Evolutionary conservation across 2,888 invertebrate genomes (phyloP).

Genomic region (Microdon myrmicae): DNA sequence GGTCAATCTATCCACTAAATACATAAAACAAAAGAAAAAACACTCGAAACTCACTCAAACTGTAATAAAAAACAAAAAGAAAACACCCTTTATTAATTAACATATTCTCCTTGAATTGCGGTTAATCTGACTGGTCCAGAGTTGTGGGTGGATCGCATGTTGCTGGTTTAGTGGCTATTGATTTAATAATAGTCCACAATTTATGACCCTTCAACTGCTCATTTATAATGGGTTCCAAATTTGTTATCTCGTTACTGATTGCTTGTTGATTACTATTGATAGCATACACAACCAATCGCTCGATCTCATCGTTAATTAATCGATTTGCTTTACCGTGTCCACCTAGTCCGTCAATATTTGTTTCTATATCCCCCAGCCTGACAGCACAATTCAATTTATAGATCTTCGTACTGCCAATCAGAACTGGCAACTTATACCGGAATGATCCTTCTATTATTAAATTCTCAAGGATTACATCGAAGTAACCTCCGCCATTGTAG

Average conservation of each 20-base stretch:
- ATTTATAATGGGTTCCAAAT: conserved; percentile 58
- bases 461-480: conserved; percentile 58
- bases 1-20: too few species aligned
- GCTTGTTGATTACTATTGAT: conserved; percentile 57
- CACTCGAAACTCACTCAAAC: too few species aligned
- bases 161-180: too few species aligned
- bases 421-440: conserved; percentile 61
- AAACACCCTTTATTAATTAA: too few species aligned
- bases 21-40: too few species aligned
- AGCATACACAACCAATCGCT: conserved; percentile 56
- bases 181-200: conserved; percentile 59
- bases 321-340: conserved; percentile 59
- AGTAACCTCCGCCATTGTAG: conserved; percentile 59
- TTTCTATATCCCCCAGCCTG: conserved; percentile 56
- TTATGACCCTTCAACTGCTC: conserved; percentile 58
- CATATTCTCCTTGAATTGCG: too few species aligned
- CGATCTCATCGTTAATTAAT: conserved; percentile 58
- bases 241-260: conserved; percentile 56
- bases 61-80: too few species aligned
- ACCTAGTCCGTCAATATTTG: conserved; percentile 60
- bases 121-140: too few species aligned
- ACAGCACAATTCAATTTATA: conserved; percentile 59
- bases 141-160: too few species aligned
- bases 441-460: conserved; percentile 59
- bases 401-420: conserved; percentile 61